These are phyloP conservation scores for Ptychoptera contaminata DNA, from an alignment of 2,888 invertebrate genomes.

Conservation along the genomic window DNA sequence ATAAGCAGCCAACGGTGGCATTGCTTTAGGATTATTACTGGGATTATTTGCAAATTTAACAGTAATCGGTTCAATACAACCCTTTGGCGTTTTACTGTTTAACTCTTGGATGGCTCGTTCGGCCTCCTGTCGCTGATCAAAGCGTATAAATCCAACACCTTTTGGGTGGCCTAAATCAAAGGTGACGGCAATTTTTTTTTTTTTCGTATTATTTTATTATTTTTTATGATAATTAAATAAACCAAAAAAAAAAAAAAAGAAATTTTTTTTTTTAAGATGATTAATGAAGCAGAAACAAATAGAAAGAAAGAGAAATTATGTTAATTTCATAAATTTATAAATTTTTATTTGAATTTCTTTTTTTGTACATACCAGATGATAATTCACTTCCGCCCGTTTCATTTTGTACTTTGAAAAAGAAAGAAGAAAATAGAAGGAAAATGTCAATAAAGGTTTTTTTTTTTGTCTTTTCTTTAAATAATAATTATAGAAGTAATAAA, in stretches of 20 bases:
- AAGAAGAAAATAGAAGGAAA: constrained; percentile 1
- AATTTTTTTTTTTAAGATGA: neutral
- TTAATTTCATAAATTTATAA: neutral
- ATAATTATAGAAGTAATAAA: too few relatives aligned
- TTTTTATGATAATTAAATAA: neutral
- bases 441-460: too few relatives aligned
- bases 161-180: constrained; percentile 64
- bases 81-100: constrained; percentile 79
- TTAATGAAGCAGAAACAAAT: neutral
- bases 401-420: too few relatives aligned
- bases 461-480: too few relatives aligned
- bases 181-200: too few relatives aligned
- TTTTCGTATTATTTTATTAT: neutral
- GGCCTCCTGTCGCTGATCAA: constrained; percentile 82
- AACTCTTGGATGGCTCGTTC: constrained; percentile 81
- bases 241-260: neutral
- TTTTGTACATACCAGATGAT: neutral
- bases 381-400: too few relatives aligned
- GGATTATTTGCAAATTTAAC: constrained; percentile 93
- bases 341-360: neutral
- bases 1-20: constrained; percentile 71
- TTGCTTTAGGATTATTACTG: constrained; percentile 70
- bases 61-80: constrained; percentile 76
- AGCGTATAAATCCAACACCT: constrained; percentile 87
- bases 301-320: neutral